A percentile compares a stretch with the other conserved stretches of the same genome.
Conservation (phyloP, 2,113 vertebrate species). For the Scomber scombrus region DNA sequence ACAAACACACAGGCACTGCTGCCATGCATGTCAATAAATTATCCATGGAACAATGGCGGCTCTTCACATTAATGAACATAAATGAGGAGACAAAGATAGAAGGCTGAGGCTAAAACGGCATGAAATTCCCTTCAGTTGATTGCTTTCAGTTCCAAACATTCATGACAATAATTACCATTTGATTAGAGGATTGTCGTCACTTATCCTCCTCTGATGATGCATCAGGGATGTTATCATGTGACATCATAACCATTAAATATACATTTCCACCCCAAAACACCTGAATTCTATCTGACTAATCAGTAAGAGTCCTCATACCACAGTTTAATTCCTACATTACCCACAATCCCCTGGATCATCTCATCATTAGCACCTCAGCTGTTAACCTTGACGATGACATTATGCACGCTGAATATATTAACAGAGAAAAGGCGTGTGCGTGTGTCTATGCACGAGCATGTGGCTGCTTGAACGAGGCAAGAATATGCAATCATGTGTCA, state of each 20-base stretch:
- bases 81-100: conserved; percentile 77
- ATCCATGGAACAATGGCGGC: conserved; percentile 64
- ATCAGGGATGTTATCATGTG: conserved; percentile 37
- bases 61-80: conserved; percentile 75
- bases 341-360: conserved; percentile 36
- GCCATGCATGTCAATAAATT: conserved; percentile 72
- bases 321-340: conserved; percentile 44
- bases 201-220: conserved; percentile 31
- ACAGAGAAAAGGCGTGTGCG: conserved; percentile 32
- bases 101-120: conserved; percentile 70
- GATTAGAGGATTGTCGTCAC: conserved; percentile 41
- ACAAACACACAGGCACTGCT: conserved; percentile 38
- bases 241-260: conserved; percentile 4
- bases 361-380: conserved; percentile 61
- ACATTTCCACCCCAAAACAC: conserved; percentile 4
- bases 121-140: conserved; percentile 68
- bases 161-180: conserved; percentile 55
- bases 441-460: conserved; percentile 3
- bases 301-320: neutral
- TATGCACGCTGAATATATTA: conserved; percentile 69
- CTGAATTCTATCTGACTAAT: conserved; percentile 8
- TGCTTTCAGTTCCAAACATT: conserved; percentile 54
- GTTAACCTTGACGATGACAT: conserved; percentile 78
- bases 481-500: conserved; percentile 73
- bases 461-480: conserved; percentile 62